These are phyloP conservation scores for Chrysochloris asiatica DNA, from an alignment of 2,113 vertebrate genomes.

Conservation along the genomic window DNA sequence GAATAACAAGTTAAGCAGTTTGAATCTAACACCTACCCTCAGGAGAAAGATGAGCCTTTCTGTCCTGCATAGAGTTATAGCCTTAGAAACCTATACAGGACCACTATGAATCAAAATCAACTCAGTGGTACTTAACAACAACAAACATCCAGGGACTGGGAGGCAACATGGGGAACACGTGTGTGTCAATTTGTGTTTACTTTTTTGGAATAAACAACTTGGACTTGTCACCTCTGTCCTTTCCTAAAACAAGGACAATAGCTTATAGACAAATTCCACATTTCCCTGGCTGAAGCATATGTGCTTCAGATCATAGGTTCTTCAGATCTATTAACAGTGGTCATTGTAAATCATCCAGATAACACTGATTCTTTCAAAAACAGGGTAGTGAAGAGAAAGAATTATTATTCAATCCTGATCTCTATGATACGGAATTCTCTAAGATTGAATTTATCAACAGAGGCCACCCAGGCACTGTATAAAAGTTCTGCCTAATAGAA, in stretches of 20 bases:
- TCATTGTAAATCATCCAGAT: background rate
- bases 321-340: background rate
- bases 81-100: too few relatives aligned
- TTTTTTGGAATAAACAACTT: background rate
- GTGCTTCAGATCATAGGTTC: too few relatives aligned
- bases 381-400: background rate
- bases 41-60: too few relatives aligned
- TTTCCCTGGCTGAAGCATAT: background rate
- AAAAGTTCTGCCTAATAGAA: constrained; percentile 4
- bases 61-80: too few relatives aligned
- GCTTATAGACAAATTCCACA: constrained; percentile 24
- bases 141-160: background rate
- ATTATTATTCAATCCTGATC: constrained; percentile 28
- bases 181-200: background rate
- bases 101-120: too few relatives aligned
- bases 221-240: background rate
- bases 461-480: background rate
- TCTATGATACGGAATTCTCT: constrained; percentile 13
- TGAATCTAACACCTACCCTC: too few relatives aligned
- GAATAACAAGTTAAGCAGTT: too few relatives aligned
- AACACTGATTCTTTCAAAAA: background rate
- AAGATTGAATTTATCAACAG: constrained; percentile 10
- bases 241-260: background rate
- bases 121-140: too few relatives aligned
- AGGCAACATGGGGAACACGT: background rate